Conservation (phyloP, 2,113 vertebrate species). For the Sinocyclocheilus anophthalmus region DNA sequence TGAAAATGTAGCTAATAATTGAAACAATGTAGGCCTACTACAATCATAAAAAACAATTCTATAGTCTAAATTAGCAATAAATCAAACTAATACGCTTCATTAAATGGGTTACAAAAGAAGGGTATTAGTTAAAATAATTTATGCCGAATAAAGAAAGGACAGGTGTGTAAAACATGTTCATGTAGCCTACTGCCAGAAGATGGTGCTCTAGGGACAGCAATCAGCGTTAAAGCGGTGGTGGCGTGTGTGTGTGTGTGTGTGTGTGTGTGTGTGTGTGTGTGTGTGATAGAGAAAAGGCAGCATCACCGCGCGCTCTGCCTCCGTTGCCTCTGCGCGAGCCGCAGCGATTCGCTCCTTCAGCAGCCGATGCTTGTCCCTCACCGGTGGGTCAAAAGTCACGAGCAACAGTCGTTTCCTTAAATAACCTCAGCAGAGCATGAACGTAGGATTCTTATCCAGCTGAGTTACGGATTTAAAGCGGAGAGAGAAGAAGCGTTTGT, state of each 20-base stretch:
- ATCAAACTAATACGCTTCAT: not conserved
- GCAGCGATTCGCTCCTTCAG: slow-evolving; percentile 41
- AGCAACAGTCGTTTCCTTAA: slow-evolving; percentile 22
- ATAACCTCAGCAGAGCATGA: slow-evolving; percentile 41
- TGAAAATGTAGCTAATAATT: no score
- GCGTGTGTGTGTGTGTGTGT: not conserved
- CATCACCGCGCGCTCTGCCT: slow-evolving; percentile 44
- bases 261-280: slow-evolving; percentile 20
- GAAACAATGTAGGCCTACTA: no score
- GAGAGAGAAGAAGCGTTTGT: slow-evolving; percentile 30
- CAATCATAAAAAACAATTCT: not conserved
- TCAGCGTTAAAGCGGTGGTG: not conserved
- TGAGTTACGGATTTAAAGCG: slow-evolving; percentile 47
- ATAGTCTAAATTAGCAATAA: not conserved
- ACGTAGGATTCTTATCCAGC: slow-evolving; percentile 5
- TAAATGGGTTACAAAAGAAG: not conserved
- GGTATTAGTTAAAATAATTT: not conserved
- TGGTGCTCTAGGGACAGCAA: slow-evolving; percentile 53
- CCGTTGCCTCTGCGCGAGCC: slow-evolving; percentile 38
- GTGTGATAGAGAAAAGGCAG: slow-evolving; percentile 39
- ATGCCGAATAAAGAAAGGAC: not conserved
- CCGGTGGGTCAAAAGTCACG: slow-evolving; percentile 17
- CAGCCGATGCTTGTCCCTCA: slow-evolving; percentile 36
- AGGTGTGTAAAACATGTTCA: not conserved
- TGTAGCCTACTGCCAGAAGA: slow-evolving; percentile 38